These are phyloP conservation scores for Leptinotarsa peninsularis DNA, from an alignment of 2,888 invertebrate species.

Conservation along the genomic window DNA sequence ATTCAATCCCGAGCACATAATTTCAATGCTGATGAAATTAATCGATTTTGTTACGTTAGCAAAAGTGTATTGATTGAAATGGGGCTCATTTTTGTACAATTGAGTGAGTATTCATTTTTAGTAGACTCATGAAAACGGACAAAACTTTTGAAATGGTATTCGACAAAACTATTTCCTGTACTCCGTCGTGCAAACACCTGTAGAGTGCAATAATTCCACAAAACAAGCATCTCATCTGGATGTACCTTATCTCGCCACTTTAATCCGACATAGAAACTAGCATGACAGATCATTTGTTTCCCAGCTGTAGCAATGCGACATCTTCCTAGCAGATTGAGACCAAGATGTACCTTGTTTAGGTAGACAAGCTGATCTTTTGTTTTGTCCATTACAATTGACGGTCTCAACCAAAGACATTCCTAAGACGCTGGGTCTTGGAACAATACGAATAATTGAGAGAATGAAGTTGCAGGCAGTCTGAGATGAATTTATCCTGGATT, in stretches of 20 bases:
- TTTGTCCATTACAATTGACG: slow-evolving; percentile 41
- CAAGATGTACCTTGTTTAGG: slow-evolving; percentile 38
- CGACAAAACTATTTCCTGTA: no score
- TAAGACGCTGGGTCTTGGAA: slow-evolving; percentile 30
- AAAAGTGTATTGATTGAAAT: no score
- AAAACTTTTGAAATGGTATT: no score
- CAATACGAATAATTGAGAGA: slow-evolving; percentile 35
- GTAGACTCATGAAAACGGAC: no score
- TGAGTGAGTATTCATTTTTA: no score
- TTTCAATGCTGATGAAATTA: no score
- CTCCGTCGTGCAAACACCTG: no score
- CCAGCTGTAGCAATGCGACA: slow-evolving; percentile 21
- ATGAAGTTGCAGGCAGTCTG: slow-evolving; percentile 26
- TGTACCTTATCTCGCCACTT: background rate
- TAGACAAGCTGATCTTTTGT: slow-evolving; percentile 43
- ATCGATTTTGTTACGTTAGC: no score
- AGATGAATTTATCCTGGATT: slow-evolving; percentile 30
- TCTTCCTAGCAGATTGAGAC: slow-evolving; percentile 14
- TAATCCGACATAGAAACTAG: slow-evolving; percentile 10
- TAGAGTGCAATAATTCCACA: background rate
- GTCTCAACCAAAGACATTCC: slow-evolving; percentile 33
- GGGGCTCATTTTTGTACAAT: no score
- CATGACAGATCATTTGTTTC: slow-evolving; percentile 23
- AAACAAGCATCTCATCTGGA: background rate
- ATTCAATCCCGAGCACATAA: no score